Conservation (phyloP, 2,797 vertebrate species). For the Ptychobarbus kaznakovi region DNA sequence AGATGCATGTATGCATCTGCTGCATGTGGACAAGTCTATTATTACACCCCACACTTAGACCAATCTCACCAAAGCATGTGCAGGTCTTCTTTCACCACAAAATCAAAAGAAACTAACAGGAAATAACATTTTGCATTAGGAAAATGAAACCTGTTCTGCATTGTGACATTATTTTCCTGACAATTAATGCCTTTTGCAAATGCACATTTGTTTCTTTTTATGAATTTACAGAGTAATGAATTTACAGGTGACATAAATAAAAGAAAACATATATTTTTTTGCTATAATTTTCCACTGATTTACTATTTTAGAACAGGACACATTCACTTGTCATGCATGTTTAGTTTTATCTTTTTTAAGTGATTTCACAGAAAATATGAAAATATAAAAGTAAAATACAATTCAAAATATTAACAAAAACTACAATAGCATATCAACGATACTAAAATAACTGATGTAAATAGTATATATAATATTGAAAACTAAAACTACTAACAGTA, state of each 20-base stretch:
- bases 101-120: not conserved
- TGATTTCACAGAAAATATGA: not conserved
- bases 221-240: not conserved
- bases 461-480: not conserved
- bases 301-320: not conserved
- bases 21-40: not conserved
- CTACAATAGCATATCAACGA: not conserved
- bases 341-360: not conserved
- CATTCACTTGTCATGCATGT: not conserved
- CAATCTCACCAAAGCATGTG: not conserved
- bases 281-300: not conserved
- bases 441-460: not conserved
- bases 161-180: too few relatives aligned
- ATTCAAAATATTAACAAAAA: not conserved
- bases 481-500: not conserved
- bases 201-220: not conserved
- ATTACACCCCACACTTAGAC: not conserved
- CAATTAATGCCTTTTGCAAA: not conserved
- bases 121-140: not conserved
- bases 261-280: too few relatives aligned
- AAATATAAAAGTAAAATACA: not conserved
- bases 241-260: too few relatives aligned
- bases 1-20: not conserved
- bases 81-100: not conserved
- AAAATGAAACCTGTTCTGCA: not conserved